Evolutionary conservation across 37 sponge, comb jelly and placozoan genomes (phyloP).

Genomic region (Chondrilla cf. caribensis): DNA sequence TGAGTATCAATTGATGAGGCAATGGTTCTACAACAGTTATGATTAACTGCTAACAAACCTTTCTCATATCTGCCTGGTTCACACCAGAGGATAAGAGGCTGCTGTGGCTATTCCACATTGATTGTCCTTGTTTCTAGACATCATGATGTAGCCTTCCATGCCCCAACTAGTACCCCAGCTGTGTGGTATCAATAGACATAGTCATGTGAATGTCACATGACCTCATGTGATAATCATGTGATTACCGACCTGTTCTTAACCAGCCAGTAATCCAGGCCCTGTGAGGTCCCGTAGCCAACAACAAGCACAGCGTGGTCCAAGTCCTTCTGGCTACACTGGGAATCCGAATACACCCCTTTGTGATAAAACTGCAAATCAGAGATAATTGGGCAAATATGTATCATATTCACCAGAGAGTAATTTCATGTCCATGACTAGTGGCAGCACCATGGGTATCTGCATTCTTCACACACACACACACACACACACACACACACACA

Average conservation of each 20-base stretch:
- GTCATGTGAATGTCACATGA: too few species aligned
- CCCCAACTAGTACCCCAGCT: constrained; percentile 90
- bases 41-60: too few species aligned
- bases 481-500: not conserved
- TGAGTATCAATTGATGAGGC: not conserved
- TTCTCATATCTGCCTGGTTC: constrained; percentile 5
- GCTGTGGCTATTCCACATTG: constrained; percentile 87
- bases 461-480: too few species aligned
- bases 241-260: constrained; percentile 81
- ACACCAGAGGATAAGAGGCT: constrained; percentile 63
- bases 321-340: constrained; percentile 56
- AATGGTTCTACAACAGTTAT: not conserved
- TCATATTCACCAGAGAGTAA: too few species aligned
- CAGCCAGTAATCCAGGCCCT: constrained; percentile 64
- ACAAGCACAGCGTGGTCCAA: constrained; percentile 94
- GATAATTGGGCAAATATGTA: too few species aligned
- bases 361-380: constrained; percentile 44
- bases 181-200: not conserved
- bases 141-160: constrained; percentile 75
- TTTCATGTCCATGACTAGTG: too few species aligned
- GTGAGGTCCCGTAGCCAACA: constrained; percentile 79
- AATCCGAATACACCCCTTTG: constrained; percentile 83
- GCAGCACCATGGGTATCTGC: too few species aligned
- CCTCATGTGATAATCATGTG: too few species aligned
- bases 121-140: constrained; percentile 63